These are phyloP conservation scores for Sphyrna mokarran DNA, from an alignment of 2,113 vertebrate genomes.

Conservation along the genomic window DNA sequence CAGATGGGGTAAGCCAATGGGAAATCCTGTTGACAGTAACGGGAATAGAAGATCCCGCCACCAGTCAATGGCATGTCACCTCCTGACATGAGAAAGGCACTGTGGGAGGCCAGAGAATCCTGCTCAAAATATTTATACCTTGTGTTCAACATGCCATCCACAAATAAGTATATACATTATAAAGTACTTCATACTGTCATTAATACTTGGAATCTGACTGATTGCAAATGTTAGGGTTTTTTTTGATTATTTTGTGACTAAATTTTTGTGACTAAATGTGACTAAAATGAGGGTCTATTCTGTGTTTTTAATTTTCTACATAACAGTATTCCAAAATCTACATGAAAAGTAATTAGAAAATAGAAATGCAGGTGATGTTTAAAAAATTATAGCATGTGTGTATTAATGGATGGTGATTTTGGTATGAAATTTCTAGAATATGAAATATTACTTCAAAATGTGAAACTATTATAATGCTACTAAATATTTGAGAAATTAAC, in stretches of 20 bases:
- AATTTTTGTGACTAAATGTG: slow-evolving; percentile 6
- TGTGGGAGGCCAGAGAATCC: no score
- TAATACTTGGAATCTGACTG: neutral
- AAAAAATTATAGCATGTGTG: neutral
- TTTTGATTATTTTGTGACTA: neutral
- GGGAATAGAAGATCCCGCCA: no score
- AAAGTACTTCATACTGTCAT: neutral
- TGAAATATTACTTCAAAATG: neutral
- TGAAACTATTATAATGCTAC: slow-evolving; percentile 5
- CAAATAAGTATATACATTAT: neutral
- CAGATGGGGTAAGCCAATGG: no score
- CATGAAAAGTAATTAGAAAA: neutral
- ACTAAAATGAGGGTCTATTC: neutral
- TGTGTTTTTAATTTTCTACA: neutral
- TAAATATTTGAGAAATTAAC: neutral
- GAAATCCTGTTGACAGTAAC: no score
- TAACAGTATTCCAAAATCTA: neutral
- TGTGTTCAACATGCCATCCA: neutral
- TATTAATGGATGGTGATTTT: neutral
- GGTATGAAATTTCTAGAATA: neutral
- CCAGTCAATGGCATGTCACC: no score
- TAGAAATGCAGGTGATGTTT: neutral
- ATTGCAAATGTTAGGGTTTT: slow-evolving; percentile 3
- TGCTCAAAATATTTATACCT: neutral
- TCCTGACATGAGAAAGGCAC: no score